These are phyloP conservation scores for Thymelicus lineola DNA, from an alignment of 2,888 invertebrate species.

Conservation along the genomic window DNA sequence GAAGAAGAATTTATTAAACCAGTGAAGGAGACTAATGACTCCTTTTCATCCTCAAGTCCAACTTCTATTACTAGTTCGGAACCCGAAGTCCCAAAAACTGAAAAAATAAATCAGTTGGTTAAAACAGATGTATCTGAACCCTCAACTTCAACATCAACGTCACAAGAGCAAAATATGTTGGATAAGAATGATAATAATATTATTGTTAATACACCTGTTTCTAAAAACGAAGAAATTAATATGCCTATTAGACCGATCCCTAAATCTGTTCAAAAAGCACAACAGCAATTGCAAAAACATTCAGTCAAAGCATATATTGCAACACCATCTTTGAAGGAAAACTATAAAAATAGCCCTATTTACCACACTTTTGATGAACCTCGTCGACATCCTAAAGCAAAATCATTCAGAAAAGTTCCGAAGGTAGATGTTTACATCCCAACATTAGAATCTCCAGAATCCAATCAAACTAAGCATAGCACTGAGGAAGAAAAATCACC, in stretches of 20 bases:
- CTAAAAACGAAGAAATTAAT: background rate
- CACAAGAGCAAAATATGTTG: background rate
- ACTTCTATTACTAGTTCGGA: background rate
- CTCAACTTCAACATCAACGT: background rate
- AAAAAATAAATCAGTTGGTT: background rate
- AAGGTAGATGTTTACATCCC: background rate
- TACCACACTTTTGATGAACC: background rate
- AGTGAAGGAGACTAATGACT: background rate
- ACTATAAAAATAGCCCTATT: background rate
- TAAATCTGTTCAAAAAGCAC: background rate
- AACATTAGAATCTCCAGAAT: slow-evolving; percentile 5
- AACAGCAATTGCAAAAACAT: no score
- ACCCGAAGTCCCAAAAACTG: background rate
- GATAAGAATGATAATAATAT: background rate
- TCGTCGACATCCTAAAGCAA: slow-evolving; percentile 1
- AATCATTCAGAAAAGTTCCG: background rate
- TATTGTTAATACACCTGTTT: background rate
- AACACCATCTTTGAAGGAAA: background rate
- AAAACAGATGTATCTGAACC: background rate
- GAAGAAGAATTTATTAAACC: background rate
- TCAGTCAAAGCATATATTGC: background rate
- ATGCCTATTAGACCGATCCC: background rate
- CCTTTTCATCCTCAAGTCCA: background rate
- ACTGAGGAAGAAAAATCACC: background rate
- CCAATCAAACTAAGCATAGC: background rate